A percentile compares a stretch with the other conserved stretches of the same genome.
phyloP scores from a whole-genome alignment of 2,888 invertebrate species.

The Exocentrus adspersus region DNA sequence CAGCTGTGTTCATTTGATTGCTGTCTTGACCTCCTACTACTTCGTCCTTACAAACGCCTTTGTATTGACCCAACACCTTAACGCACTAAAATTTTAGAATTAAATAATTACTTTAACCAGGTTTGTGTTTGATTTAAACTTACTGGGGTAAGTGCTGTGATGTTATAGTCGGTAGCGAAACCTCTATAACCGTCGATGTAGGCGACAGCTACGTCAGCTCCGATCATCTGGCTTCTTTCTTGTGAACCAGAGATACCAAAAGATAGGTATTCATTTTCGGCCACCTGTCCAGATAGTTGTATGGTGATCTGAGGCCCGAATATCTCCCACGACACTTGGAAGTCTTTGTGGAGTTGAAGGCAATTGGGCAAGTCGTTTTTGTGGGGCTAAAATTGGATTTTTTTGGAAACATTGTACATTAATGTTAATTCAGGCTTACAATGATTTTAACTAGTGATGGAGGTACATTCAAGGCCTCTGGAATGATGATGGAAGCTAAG shows the following conservation, averaged over 20 bases:
- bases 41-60: constrained; percentile 87
- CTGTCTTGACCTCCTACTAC: constrained; percentile 83
- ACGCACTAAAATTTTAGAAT: constrained; percentile 71
- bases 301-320: constrained; percentile 89
- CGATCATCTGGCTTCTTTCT: constrained; percentile 80
- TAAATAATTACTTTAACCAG: no score
- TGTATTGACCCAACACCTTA: constrained; percentile 85
- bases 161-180: constrained; percentile 83
- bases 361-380: constrained; percentile 82
- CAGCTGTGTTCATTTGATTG: constrained; percentile 81
- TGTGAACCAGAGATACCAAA: constrained; percentile 87
- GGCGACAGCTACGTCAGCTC: constrained; percentile 84
- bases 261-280: constrained; percentile 84
- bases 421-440: constrained; percentile 53
- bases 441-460: constrained; percentile 78
- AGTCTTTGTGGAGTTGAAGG: constrained; percentile 83
- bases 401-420: neutral
- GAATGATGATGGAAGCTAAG: constrained; percentile 79
- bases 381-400: constrained; percentile 62
- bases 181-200: constrained; percentile 79
- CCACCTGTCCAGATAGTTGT: constrained; percentile 81
- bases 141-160: constrained; percentile 84
- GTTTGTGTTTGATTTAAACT: constrained; percentile 55
- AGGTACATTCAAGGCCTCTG: constrained; percentile 85
- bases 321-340: constrained; percentile 89